Evolutionary conservation across 2,888 invertebrate genomes (phyloP).

Genomic region (Julus scandinavius): DNA sequence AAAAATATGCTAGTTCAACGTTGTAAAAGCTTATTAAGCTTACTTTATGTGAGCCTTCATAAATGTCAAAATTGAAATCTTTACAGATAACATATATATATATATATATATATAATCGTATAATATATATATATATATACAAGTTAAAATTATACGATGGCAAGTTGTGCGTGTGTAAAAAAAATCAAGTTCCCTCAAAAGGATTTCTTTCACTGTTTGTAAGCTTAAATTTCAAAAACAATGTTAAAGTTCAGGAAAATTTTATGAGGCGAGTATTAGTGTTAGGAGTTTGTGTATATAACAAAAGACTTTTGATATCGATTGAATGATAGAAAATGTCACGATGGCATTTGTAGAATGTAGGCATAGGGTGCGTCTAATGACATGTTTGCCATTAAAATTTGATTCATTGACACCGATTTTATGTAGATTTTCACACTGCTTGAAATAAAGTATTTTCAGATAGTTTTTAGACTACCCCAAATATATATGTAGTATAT

Average conservation of each 20-base stretch:
- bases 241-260: neutral
- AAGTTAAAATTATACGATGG: neutral
- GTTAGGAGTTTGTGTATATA: neutral
- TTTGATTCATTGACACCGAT: neutral
- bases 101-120: too few species aligned
- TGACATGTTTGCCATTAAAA: neutral
- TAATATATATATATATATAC: too few species aligned
- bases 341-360: neutral
- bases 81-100: neutral
- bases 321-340: conserved; percentile 2
- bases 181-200: neutral
- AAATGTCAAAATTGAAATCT: neutral
- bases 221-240: neutral
- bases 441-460: neutral
- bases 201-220: neutral
- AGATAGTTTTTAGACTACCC: too few species aligned
- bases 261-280: neutral
- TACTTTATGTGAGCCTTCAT: neutral
- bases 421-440: neutral
- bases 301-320: neutral
- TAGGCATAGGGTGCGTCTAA: neutral
- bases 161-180: neutral
- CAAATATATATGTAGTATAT: too few species aligned
- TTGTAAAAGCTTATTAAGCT: conserved; percentile 23
- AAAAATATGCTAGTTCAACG: neutral